These are phyloP conservation scores for Diplodus puntazzo DNA, from an alignment of 2,797 vertebrate genomes.

Conservation along the genomic window DNA sequence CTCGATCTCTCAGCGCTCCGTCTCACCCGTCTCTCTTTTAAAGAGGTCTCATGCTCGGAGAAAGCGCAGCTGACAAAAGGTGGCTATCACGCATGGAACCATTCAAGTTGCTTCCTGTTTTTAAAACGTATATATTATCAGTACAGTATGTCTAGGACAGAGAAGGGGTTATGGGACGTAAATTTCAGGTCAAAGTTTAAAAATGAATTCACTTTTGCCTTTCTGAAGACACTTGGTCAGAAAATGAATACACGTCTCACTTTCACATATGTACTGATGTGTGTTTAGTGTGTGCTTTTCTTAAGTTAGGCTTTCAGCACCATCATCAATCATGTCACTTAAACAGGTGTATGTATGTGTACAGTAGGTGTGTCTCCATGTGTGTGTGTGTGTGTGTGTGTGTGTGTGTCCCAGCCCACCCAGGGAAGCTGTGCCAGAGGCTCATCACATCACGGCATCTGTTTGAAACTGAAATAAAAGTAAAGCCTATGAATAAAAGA, in stretches of 20 bases:
- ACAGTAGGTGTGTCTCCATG: slow-evolving; percentile 16
- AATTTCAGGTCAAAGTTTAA: slow-evolving; percentile 11
- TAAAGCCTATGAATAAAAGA: slow-evolving; percentile 76
- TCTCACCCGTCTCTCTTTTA: slow-evolving; percentile 21
- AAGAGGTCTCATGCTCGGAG: slow-evolving; percentile 27
- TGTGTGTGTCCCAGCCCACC: slow-evolving; percentile 38
- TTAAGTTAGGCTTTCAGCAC: slow-evolving; percentile 33
- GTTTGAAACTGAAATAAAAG: slow-evolving; percentile 80
- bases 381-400: slow-evolving; percentile 14
- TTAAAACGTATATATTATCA: neutral
- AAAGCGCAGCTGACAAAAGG: slow-evolving; percentile 43
- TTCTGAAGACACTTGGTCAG: neutral
- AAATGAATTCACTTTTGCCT: neutral
- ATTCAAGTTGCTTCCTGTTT: neutral
- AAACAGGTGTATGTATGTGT: slow-evolving; percentile 28
- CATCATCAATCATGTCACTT: slow-evolving; percentile 55
- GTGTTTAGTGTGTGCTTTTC: slow-evolving; percentile 6
- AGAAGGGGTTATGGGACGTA: neutral
- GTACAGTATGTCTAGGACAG: neutral
- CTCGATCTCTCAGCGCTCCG: slow-evolving; percentile 37
- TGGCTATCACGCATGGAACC: slow-evolving; percentile 26
- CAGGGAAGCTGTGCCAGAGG: slow-evolving; percentile 67
- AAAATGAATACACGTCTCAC: neutral
- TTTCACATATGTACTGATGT: slow-evolving; percentile 16
- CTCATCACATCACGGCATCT: slow-evolving; percentile 70